phyloP scores from a whole-genome alignment of 2,888 invertebrate genomes.

The Heteropelma amictum region DNA sequence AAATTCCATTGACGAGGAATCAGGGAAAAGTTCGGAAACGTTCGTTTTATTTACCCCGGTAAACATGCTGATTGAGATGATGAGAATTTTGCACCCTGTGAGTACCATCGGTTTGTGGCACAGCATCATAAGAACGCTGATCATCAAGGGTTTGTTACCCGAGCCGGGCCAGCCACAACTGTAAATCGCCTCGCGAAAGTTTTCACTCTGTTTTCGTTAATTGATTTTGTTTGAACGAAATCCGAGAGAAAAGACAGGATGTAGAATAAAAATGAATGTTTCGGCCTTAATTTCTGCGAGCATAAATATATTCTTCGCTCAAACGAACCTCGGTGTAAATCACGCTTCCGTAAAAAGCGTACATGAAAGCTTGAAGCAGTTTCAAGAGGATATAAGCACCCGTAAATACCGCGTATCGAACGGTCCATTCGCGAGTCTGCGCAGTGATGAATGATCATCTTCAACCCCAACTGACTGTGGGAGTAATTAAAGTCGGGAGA shows the following conservation, averaged over 20 bases:
- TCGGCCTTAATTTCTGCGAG: neutral
- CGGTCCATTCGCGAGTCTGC: slow-evolving; percentile 41
- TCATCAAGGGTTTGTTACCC: slow-evolving; percentile 49
- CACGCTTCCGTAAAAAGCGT: slow-evolving; percentile 54
- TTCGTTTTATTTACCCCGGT: slow-evolving; percentile 54
- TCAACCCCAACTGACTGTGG: no score
- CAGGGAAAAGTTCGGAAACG: no score
- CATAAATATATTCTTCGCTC: neutral
- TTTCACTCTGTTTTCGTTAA: slow-evolving; percentile 61
- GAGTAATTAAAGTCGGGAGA: no score
- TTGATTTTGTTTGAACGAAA: neutral
- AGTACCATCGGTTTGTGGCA: slow-evolving; percentile 62
- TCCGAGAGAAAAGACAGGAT: no score
- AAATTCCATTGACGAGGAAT: no score
- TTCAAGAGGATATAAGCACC: slow-evolving; percentile 48
- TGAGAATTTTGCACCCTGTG: slow-evolving; percentile 57
- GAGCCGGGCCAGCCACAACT: slow-evolving; percentile 59
- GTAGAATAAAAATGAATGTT: neutral
- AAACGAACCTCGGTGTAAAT: slow-evolving; percentile 47
- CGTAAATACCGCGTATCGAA: slow-evolving; percentile 39
- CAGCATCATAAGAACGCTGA: slow-evolving; percentile 57
- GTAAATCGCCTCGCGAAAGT: slow-evolving; percentile 61
- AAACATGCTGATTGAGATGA: slow-evolving; percentile 63
- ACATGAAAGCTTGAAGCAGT: slow-evolving; percentile 52
- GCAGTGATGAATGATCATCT: no score